Evolutionary conservation across 2,888 invertebrate species (phyloP), one percentile per base, ranked within the genome.

Genomic region (Parelbella ahira): DNA sequence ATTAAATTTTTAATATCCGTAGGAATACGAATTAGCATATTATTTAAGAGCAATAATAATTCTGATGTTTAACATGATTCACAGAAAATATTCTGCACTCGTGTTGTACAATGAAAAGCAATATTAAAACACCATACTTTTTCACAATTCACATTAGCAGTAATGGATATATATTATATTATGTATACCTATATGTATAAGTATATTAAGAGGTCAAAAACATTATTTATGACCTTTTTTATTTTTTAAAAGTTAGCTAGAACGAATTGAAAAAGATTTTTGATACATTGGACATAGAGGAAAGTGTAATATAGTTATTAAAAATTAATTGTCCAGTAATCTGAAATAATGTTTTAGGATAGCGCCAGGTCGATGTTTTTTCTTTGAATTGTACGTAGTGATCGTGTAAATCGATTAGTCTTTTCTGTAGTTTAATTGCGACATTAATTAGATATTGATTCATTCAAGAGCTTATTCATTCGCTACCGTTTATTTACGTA

Each of bases 221-320:
- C 51, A 49, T 54, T 60, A 60, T 59, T 61, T 59, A 62, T 52
- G 58, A 52, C 58, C 56, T 54, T 37, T 43, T 53, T 59, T 56
- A 55, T 49, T 53, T 56, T 54, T 50, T 45, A 47, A 50, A 54
- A 50, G 51, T 53, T 56, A 58, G 57, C 44, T 56, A 59, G 55
- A 54, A 55, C 52, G 48, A 49, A 52, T 49, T 47, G 49, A 45
- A 43, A 47, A 73, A 67, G 66, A 67, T 62, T 77, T 80, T 79
- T 79, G 75, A 78, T 80, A 80, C 77, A 50, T 68, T 64, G 63
- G 63, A 65, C 61, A 60, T 52, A 54, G 48, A 47, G 57, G 50
- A 62, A 58, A 60, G 54, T 57, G 36, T 50, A 60, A 68, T 25
- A 27, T 41, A 41, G 33, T 67, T 51, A 48, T 55, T 53, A 54